Base-by-base conservation (phyloP, 2,888 invertebrate genomes). In the Diloba caeruleocephala region DNA sequence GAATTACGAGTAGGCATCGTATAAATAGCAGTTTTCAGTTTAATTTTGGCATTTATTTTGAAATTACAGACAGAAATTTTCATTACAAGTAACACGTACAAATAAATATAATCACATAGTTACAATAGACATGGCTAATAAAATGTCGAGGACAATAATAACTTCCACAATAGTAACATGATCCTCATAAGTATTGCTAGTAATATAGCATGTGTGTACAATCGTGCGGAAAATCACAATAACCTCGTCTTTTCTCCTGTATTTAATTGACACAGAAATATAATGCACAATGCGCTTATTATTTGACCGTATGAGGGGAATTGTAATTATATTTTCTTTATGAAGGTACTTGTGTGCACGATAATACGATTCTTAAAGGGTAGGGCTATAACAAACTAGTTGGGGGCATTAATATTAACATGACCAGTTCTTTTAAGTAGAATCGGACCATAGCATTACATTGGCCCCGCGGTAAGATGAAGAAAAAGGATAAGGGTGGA, bases 181-280 rank as follows among this genome's bases (percentile, higher is more conserved):
- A 80, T 74, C 62, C 57, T 78, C 71, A 74, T 65, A 71, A 74
- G 60, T 74, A 73, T 71, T 62, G 57, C 68, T 68, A n/a, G n/a
- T 62, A 67, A 71, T 76, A 65, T 82, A 77, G 83, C 83, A 84
- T 76, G 72, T 82, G 81, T 77, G 80, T 78, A 82, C 81, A 85
- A 80, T 84, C 76, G 78, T 63, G 74, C 62, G 70, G 79, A 80
- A 84, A 84, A 85, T 76, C 81, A 76, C 84, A 81, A 77, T 65
- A 60, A 62, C 57, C 46, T 55, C 51, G 71, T 70, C 65, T 71
- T 49, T 64, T 59, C 64, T 65, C 53, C 67, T 83, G 84, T 76
- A 75, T 79, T 77, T 84, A 82, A 85, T 82, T 76, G 75, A 69
- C 68, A 70, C 50, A 61, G 56, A 63, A 74, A 73, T n/a, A n/a